phyloP scores from a whole-genome alignment of 2,888 invertebrate genomes.

The Frankliniella fusca region DNA sequence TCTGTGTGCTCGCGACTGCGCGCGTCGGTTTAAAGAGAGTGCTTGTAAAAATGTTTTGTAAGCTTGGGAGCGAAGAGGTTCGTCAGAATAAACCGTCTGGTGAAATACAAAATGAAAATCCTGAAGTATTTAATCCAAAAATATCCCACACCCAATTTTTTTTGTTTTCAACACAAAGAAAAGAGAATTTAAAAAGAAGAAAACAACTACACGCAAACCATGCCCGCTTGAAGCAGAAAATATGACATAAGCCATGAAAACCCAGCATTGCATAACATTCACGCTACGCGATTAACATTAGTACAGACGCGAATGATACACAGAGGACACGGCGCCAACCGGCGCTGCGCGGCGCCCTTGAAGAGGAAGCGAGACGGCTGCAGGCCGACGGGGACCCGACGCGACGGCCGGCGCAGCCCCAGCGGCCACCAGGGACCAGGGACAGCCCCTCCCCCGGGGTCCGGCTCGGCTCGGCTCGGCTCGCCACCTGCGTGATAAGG shows the following conservation, averaged over 20 bases:
- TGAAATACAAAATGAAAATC: constrained; percentile 46
- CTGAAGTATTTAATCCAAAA: neutral
- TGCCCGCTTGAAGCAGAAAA: neutral
- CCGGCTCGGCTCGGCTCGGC: neutral
- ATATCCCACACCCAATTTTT: constrained; percentile 1
- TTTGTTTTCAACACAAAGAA: neutral
- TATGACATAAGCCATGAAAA: neutral
- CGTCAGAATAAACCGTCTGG: constrained; percentile 67
- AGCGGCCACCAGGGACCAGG: neutral
- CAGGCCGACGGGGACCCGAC: constrained; percentile 33
- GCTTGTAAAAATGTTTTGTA: constrained; percentile 57
- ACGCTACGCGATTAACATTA: too few relatives aligned
- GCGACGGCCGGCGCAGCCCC: too few relatives aligned
- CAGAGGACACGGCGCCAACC: too few relatives aligned
- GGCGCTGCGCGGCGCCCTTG: too few relatives aligned
- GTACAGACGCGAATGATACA: too few relatives aligned
- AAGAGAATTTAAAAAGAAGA: neutral
- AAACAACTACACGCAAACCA: neutral
- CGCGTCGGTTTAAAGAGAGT: constrained; percentile 38
- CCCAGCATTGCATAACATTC: neutral
- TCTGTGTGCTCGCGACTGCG: constrained; percentile 33
- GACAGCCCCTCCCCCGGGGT: neutral
- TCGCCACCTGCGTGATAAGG: too few relatives aligned
- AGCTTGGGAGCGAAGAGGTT: constrained; percentile 70
- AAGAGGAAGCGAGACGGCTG: neutral